Conservation (phyloP, 2,888 invertebrate species). For the Rhodophaea formosa region DNA sequence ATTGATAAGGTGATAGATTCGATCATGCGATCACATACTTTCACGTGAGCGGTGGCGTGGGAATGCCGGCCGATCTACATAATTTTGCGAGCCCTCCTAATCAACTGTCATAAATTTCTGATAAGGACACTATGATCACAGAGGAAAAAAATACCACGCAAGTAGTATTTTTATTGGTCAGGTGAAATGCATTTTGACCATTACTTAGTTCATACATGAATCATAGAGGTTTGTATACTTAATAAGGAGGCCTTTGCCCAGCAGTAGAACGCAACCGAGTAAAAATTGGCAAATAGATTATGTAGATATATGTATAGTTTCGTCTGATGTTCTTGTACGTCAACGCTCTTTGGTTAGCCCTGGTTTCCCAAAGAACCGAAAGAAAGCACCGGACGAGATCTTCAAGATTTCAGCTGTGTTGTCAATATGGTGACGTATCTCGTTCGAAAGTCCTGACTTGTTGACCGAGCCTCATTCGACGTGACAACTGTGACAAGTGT, state of each 20-base stretch:
- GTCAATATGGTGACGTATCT: slow-evolving; percentile 1
- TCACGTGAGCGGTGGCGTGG: slow-evolving; percentile 63
- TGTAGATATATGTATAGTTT: too few species aligned
- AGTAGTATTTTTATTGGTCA: not conserved
- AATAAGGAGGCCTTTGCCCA: too few species aligned
- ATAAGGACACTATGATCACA: slow-evolving; percentile 29
- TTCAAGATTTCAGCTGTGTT: slow-evolving; percentile 1
- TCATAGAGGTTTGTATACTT: too few species aligned
- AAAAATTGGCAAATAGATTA: too few species aligned
- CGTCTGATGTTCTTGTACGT: too few species aligned
- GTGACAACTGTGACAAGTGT: slow-evolving; percentile 49
- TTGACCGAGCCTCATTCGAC: slow-evolving; percentile 43
- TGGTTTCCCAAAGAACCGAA: not conserved
- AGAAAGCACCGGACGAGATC: not conserved
- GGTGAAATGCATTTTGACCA: too few species aligned
- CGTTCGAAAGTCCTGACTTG: slow-evolving; percentile 34
- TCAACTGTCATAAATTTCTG: slow-evolving; percentile 33
- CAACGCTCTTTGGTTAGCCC: too few species aligned
- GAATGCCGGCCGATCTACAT: slow-evolving; percentile 55
- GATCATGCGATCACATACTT: slow-evolving; percentile 56
- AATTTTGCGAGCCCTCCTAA: slow-evolving; percentile 40
- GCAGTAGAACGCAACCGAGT: too few species aligned
- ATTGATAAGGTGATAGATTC: slow-evolving; percentile 62
- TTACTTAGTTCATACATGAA: too few species aligned
- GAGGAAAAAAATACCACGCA: too few species aligned